Evolutionary conservation across 2,113 vertebrate genomes (phyloP).

Genomic region (Tenrec ecaudatus): DNA sequence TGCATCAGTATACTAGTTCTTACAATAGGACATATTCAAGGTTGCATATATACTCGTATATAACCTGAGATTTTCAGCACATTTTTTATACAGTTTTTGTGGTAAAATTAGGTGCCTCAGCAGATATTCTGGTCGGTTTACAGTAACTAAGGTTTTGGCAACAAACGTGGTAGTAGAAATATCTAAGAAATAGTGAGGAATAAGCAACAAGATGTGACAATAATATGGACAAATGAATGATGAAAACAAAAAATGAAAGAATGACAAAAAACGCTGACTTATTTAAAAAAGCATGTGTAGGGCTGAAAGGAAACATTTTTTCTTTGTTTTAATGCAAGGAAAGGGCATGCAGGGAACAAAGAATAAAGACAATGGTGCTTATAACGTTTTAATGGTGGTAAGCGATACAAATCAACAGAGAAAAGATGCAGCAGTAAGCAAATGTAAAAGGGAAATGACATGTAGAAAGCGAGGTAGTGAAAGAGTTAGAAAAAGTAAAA

Average conservation of each 20-base stretch:
- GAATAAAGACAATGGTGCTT: neutral
- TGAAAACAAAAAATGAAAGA: conserved; percentile 35
- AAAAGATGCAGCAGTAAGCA: neutral
- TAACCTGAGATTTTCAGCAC: too few relatives aligned
- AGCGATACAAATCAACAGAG: neutral
- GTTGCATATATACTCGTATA: too few relatives aligned
- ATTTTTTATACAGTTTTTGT: too few relatives aligned
- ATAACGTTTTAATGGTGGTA: neutral
- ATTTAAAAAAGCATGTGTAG: neutral
- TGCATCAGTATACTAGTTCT: neutral
- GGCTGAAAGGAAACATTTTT: neutral
- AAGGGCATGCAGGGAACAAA: neutral
- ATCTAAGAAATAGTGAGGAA: neutral
- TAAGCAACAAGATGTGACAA: neutral
- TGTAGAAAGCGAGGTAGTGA: neutral
- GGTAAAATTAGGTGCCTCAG: too few relatives aligned
- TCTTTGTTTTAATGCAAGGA: neutral
- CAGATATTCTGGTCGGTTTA: too few relatives aligned
- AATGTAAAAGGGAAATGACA: neutral
- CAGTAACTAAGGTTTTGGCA: neutral
- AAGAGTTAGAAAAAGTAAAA: neutral
- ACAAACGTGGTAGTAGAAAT: neutral
- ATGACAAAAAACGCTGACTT: neutral
- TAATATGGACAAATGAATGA: neutral
- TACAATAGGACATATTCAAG: neutral